phyloP scores from a whole-genome alignment of 2,113 vertebrate species.

The Odocoileus virginianus region DNA sequence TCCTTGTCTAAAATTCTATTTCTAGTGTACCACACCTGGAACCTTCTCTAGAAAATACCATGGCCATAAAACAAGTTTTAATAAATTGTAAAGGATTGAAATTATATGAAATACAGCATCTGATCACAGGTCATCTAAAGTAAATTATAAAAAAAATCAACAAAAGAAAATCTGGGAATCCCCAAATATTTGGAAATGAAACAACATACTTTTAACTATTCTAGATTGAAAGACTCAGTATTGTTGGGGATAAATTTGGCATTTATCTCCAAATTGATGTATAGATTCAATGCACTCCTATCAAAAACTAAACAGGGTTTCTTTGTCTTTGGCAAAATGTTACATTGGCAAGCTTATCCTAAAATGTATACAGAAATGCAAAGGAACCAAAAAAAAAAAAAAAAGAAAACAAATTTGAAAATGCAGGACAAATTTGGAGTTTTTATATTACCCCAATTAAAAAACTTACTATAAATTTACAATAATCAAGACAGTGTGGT shows the following conservation, averaged over 20 bases:
- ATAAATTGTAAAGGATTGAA: not conserved
- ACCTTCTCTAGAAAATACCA: not conserved
- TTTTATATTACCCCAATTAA: not conserved
- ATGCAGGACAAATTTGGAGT: not conserved
- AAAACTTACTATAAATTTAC: not conserved
- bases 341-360: not conserved
- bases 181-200: conserved; percentile 9
- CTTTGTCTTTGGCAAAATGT: not conserved
- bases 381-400: not conserved
- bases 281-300: not conserved
- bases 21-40: not conserved
- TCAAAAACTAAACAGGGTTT: not conserved
- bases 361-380: not conserved
- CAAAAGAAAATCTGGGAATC: not conserved
- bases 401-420: not conserved
- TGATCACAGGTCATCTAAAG: not conserved
- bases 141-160: not conserved
- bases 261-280: not conserved
- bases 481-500: not conserved
- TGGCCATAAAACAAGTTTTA: not conserved
- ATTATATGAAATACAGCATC: not conserved
- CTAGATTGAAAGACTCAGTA: not conserved
- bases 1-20: not conserved
- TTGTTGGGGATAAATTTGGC: not conserved
- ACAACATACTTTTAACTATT: not conserved